A percentile compares a stretch with the other conserved stretches of the same genome.
Evolutionary conservation across 2,113 vertebrate species (phyloP).

Genomic region (Siphamia tubifer): DNA sequence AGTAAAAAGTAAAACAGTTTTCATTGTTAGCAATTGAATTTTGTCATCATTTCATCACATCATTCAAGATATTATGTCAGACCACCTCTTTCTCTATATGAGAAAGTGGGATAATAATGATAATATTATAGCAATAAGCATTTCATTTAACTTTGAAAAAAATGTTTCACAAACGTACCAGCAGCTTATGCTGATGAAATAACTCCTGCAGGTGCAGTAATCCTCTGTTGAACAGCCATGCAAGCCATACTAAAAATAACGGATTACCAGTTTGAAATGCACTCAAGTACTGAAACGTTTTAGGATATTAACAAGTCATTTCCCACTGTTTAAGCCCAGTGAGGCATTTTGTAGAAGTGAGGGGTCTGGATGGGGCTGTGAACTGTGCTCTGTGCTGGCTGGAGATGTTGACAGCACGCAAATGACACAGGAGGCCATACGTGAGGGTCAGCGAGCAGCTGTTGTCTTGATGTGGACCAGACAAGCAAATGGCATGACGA

Average conservation of each 20-base stretch:
- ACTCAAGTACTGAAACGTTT: slow-evolving; percentile 56
- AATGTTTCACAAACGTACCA: slow-evolving; percentile 32
- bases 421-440: slow-evolving; percentile 36
- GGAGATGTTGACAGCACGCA: slow-evolving; percentile 21
- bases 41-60: neutral
- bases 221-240: slow-evolving; percentile 50
- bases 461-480: slow-evolving; percentile 67
- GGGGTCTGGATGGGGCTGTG: neutral
- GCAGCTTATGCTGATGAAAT: slow-evolving; percentile 64
- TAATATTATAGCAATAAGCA: slow-evolving; percentile 31
- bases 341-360: neutral
- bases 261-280: slow-evolving; percentile 53
- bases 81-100: slow-evolving; percentile 4
- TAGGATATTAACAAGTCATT: slow-evolving; percentile 58
- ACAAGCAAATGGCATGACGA: slow-evolving; percentile 41
- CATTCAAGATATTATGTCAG: neutral
- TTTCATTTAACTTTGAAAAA: slow-evolving; percentile 45
- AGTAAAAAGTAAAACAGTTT: neutral
- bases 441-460: slow-evolving; percentile 69
- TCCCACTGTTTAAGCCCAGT: slow-evolving; percentile 36
- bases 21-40: neutral
- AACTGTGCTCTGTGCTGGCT: neutral
- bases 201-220: slow-evolving; percentile 64
- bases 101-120: slow-evolving; percentile 23
- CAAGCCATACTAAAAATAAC: slow-evolving; percentile 44